phyloP scores from a whole-genome alignment of 2,888 invertebrate genomes.

The Conops quadrifasciatus region DNA sequence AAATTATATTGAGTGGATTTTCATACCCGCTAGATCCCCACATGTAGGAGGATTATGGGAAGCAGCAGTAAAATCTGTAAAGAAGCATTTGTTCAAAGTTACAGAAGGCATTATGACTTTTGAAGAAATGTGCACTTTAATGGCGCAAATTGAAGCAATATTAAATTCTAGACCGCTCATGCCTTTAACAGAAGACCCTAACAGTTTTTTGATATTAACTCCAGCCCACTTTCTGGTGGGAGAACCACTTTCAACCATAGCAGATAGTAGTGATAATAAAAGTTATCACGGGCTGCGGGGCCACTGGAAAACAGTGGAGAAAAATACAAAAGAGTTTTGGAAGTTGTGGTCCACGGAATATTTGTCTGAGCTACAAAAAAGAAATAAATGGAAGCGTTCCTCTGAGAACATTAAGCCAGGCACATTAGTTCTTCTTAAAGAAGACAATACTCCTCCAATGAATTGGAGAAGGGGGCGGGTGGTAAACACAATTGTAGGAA shows the following conservation, averaged over 20 bases:
- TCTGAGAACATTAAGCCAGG: slow-evolving; percentile 3
- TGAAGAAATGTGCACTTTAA: neutral
- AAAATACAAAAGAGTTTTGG: neutral
- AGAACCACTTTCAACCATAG: neutral
- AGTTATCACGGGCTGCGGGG: no score
- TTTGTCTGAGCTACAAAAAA: neutral
- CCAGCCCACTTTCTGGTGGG: no score
- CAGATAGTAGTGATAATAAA: no score
- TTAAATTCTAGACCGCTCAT: slow-evolving; percentile 36
- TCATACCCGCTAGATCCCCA: slow-evolving; percentile 2
- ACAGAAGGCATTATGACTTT: slow-evolving; percentile 5
- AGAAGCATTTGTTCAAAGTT: slow-evolving; percentile 10
- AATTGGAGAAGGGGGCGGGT: neutral
- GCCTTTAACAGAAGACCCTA: slow-evolving; percentile 11
- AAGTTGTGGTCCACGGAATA: slow-evolving; percentile 7
- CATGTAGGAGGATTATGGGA: slow-evolving; percentile 35
- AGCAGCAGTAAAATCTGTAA: slow-evolving; percentile 22
- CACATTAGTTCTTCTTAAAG: slow-evolving; percentile 6
- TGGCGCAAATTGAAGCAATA: slow-evolving; percentile 6
- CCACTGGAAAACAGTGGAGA: slow-evolving; percentile 32
- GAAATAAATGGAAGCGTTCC: neutral
- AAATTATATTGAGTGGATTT: slow-evolving; percentile 5
- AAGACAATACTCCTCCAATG: no score
- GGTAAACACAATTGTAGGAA: neutral
- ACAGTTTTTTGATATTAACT: slow-evolving; percentile 3